These are phyloP conservation scores for Mola mola DNA, from an alignment of 2,113 vertebrate genomes.

Conservation along the genomic window DNA sequence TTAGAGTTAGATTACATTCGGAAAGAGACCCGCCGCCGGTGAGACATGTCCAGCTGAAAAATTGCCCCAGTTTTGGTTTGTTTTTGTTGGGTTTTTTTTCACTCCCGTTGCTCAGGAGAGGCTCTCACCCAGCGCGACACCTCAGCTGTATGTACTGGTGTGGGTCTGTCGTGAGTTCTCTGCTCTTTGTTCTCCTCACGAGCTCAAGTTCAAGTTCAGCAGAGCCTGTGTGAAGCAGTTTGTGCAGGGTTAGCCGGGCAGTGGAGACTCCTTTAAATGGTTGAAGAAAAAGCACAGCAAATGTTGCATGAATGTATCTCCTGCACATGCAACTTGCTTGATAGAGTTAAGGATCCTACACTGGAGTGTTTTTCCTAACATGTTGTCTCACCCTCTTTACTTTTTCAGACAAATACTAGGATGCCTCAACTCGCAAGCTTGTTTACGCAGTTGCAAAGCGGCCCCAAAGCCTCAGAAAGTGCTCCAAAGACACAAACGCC, in stretches of 20 bases:
- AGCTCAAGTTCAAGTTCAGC: conserved; percentile 20
- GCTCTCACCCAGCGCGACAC: conserved; percentile 14
- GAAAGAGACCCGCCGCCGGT: background rate
- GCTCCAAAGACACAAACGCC: conserved; percentile 34
- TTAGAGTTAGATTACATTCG: conserved; percentile 49
- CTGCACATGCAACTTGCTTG: no score
- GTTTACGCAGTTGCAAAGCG: conserved; percentile 60
- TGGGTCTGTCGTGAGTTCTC: background rate
- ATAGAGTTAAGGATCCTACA: no score
- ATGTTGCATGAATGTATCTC: no score
- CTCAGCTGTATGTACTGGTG: conserved; percentile 46
- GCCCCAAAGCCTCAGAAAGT: conserved; percentile 46
- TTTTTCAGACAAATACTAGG: conserved; percentile 27
- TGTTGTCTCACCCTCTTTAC: background rate
- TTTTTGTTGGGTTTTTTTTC: background rate
- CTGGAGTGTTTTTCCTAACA: no score
- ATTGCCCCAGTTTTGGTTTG: background rate
- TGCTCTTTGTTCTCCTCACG: conserved; percentile 44
- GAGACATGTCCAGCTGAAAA: conserved; percentile 44
- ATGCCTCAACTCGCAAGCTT: conserved; percentile 73
- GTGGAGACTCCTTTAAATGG: no score
- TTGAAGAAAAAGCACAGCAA: no score
- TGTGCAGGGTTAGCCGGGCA: background rate
- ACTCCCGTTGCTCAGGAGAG: background rate
- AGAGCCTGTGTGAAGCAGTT: background rate